Base-by-base conservation (phyloP, 2,888 invertebrate genomes). In the Amblyjoppa proteus region DNA sequence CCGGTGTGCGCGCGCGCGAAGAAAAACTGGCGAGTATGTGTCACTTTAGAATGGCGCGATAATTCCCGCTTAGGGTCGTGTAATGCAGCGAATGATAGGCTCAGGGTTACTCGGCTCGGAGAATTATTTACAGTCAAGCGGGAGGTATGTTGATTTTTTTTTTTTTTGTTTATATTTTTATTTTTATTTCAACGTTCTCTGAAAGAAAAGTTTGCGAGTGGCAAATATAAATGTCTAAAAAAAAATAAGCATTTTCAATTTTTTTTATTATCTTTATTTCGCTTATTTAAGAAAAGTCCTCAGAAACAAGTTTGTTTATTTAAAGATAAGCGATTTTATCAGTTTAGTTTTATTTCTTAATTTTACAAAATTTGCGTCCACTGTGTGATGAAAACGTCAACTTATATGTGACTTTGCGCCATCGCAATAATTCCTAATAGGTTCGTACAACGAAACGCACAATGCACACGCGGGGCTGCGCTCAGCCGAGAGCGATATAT, bases 21-120 rank as follows among this genome's bases (percentile, higher is more conserved):
- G 31, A 34, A 64, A 64, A 64, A 64, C 16, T 31, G 16, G 64
- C n/a, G 31, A 53, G 61, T 49, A 56, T 69, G 69, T 78, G 71
- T 83, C 78, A 83, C 83, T 74, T 71, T 56, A 49, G 73, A 83
- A 73, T 64, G 64, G 64, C 64, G 16, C 64, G 64, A 64, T 64
- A 31, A 64, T 64, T 64, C 64, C 64, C 31, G 16, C 31, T 49
- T 64, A 64, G 64, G 64, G 31, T 64, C 64, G 13, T 64, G n/a
- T 34, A 64, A 64, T 28, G 64, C 34, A 64, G 31, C 34, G 20
- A 56, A 56, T 64, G 13, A 6, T 28, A 9, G n/a, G 13, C 64
- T 64, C 64, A 34, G 64, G 31, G 64, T 64, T 64, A 64, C 34
- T 64, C 64, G 34, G n/a, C 64, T 34, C 6, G 6, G 31, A 64